Conservation (phyloP, 2,888 invertebrate genomes). For the Diarsia dahlii region DNA sequence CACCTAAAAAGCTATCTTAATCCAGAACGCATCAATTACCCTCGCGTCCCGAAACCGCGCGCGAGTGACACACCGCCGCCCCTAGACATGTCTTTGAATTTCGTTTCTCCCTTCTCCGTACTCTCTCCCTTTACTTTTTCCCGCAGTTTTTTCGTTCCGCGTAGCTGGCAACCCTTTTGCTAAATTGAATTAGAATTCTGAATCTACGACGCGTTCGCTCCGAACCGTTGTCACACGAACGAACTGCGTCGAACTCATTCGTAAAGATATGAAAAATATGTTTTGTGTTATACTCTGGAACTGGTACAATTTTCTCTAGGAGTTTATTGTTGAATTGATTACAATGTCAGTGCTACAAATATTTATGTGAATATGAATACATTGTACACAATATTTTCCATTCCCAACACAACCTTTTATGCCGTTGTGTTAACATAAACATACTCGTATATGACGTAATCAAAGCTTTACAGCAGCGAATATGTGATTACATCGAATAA, state of each 20-base stretch:
- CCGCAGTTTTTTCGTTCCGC: conserved; percentile 81
- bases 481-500: conserved; percentile 64
- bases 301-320: conserved; percentile 48
- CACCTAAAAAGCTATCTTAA: conserved; percentile 78
- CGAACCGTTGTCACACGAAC: conserved; percentile 62
- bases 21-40: conserved; percentile 85
- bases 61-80: conserved; percentile 84
- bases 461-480: conserved; percentile 60
- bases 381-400: conserved; percentile 46
- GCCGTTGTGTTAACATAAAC: conserved; percentile 47
- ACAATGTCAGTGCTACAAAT: conserved; percentile 56
- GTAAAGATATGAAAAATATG: conserved; percentile 57
- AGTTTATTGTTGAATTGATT: conserved; percentile 60
- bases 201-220: conserved; percentile 70
- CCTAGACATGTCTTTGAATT: conserved; percentile 86
- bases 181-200: conserved; percentile 85
- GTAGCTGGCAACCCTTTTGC: conserved; percentile 88
- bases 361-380: conserved; percentile 55
- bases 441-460: conserved; percentile 62
- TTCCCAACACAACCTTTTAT: conserved; percentile 49
- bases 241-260: conserved; percentile 43
- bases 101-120: conserved; percentile 65
- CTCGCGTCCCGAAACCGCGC: conserved; percentile 75
- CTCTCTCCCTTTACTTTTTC: conserved; percentile 62
- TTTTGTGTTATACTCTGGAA: conserved; percentile 29